Evolutionary conservation across 2,888 invertebrate genomes (phyloP), one percentile per base, ranked within the genome.

Genomic region (Pseudoips prasinana): DNA sequence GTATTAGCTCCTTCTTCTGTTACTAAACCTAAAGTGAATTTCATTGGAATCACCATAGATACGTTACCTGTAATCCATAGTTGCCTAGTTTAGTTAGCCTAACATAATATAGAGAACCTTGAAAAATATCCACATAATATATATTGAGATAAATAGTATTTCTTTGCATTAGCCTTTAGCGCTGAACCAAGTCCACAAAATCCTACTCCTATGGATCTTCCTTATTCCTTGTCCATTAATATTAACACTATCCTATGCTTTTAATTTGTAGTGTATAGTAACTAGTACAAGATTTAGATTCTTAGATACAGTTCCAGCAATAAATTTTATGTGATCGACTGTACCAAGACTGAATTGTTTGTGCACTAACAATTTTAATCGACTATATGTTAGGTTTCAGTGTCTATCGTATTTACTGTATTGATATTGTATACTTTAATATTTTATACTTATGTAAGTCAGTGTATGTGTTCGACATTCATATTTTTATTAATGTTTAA

Each of bases 271-370:
- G 14, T 3, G n/a, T 7, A 5, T 33, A 38, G 29, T 29, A 7
- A 43, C 22, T 32, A 46, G 37, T 33, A 43, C 28, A 7, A 44
- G 29, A 26, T 33, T 39, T 44, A 49, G 44, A 45, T 35, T 33
- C 33, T 30, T 63, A 63, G 58, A 60, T 56, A 70, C 73, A 66
- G 65, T 70, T 66, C 51, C 82, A 83, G 83, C 83, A 83, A 85
- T 85, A 84, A n/a, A 83, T 69, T 73, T 73, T 66, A 74, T 81
- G 82, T 84, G 78, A 82, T 82, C 46, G 79, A 81, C 79, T 80
- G 75, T 79, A 73, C 65, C 75, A 84, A 84, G 84, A 85, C 84
- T 85, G 84, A 85, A 66, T 70, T 64, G 48, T 75, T 69, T 76
- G 75, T 78, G 77, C 74, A 75, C 73, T 70, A 71, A 69, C 37